Evolutionary conservation across 2,113 vertebrate species (phyloP), one percentile per base, ranked within the genome.

Genomic region (Tyrannus savana): DNA sequence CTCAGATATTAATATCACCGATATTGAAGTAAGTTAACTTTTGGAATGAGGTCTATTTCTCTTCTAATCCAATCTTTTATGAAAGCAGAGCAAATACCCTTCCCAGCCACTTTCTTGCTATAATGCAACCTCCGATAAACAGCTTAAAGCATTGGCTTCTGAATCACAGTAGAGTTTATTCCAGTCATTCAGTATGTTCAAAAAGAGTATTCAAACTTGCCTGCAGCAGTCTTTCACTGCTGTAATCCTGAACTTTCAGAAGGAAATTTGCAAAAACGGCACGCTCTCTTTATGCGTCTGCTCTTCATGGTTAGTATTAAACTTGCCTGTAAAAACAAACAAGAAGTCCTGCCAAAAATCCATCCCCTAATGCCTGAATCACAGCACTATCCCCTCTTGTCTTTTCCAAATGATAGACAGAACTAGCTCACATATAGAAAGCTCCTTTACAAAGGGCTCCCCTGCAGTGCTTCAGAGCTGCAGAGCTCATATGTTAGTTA

Each of bases 161-260:
- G 74, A 83, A 89, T 93, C 77, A 62, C 49, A 82, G 58, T 71
- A 47, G 49, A 95, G 80, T 94, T 96, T 93, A 96, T 96, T 94
- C 58, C 83, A 90, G 53, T 58, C 58, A 58, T 76, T 93, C 72
- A 69, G 5, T 15, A 6, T 39, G 49, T 88, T 88, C 60, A 86
- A 93, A 96, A 95, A 93, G 76, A 93, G 87, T 89, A 94, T 96
- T 94, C 93, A 91, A 89, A 83, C 47, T 87, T 95, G 93, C 95
- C 91, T 95, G 79, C 79, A 94, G 94, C 93, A 93, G 59, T 58
- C 60, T 93, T 89, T 87, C 73, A 82, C 79, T 79, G 59, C 83
- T 78, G 41, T 89, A 95, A 95, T 94, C 90, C 88, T 71, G 66
- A 96, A 94, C 44, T 89, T 94, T 87, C 72, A 74, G 84, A 93